Evolutionary conservation across 2,888 invertebrate species (phyloP), one percentile per base, ranked within the genome.

Genomic region (Chrysolina americana): DNA sequence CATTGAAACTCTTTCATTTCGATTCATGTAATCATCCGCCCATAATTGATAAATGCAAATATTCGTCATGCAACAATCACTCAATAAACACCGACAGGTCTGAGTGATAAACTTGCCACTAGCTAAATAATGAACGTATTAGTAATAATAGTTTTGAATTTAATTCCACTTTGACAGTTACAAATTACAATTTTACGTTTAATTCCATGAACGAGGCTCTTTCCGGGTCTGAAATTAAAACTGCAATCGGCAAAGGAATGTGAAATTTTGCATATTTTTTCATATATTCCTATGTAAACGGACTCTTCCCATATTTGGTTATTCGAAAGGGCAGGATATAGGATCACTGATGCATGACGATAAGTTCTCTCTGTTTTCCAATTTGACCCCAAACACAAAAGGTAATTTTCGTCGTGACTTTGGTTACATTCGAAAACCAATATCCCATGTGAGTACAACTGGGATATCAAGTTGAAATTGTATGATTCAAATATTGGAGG

Each of bases 21-120:
- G 2, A 28, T 28, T 28, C 28, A 28, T 28, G 2, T 5, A 5
- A 28, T 28, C 5, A 28, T 28, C 5, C 28, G 28, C 2, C 28
- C 28, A 28, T 28, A 53, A 53, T 17, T 19, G 19, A 17, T 21
- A 53, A 17, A 10, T 53, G 53, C 19, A 19, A 10, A 53, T 53
- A 53, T 53, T 53, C 4, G 19, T n/a, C 17, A 11, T 17, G 53
- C 17, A 11, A 19, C 53, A 53, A 53, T 53, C n/a, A 17, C 19
- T 53, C 19, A 53, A 53, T 53, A 19, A 53, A 53, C 53, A 53
- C 19, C 53, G 53, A 53, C 53, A 53, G 53, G 17, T 53, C 53
- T 3, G 53, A 53, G 19, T 53, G 19, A 53, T 19, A 19, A 53
- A 19, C 53, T 53, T 53, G 53, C 19, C 53, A 53, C 53, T 53